Evolutionary conservation across 2,113 vertebrate genomes (phyloP).

Genomic region (Calypte anna): DNA sequence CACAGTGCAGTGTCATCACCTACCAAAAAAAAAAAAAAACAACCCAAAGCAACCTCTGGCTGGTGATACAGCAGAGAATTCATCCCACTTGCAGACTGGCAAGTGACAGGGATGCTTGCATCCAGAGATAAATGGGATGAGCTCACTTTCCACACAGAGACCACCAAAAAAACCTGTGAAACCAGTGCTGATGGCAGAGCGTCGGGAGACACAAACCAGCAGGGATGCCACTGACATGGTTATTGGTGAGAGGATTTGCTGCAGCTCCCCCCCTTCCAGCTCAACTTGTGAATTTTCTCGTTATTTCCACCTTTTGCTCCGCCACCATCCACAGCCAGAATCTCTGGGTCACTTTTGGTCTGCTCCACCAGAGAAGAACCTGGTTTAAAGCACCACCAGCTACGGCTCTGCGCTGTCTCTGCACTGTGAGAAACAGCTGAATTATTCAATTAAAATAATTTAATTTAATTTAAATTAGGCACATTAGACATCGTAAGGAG

Average conservation of each 20-base stretch:
- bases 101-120: not conserved
- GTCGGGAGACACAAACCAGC: not conserved
- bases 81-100: not conserved
- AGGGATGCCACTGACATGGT: not conserved
- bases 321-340: not conserved
- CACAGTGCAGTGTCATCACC: not conserved
- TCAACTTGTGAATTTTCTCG: no score
- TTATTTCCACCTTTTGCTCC: not conserved
- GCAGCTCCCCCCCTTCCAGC: not conserved
- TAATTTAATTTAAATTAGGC: constrained; percentile 38
- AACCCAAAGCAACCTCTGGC: not conserved
- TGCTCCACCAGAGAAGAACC: not conserved
- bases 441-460: constrained; percentile 39
- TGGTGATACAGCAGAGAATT: not conserved
- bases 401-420: not conserved
- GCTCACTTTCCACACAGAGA: not conserved
- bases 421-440: not conserved
- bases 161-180: not conserved
- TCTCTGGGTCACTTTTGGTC: not conserved
- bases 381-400: not conserved
- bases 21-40: not conserved
- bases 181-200: not conserved
- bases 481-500: not conserved
- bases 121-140: not conserved
- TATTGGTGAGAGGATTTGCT: not conserved